Evolutionary conservation across 2,888 invertebrate genomes (phyloP), one percentile per base, ranked within the genome.

Genomic region (Apoda limacodes): DNA sequence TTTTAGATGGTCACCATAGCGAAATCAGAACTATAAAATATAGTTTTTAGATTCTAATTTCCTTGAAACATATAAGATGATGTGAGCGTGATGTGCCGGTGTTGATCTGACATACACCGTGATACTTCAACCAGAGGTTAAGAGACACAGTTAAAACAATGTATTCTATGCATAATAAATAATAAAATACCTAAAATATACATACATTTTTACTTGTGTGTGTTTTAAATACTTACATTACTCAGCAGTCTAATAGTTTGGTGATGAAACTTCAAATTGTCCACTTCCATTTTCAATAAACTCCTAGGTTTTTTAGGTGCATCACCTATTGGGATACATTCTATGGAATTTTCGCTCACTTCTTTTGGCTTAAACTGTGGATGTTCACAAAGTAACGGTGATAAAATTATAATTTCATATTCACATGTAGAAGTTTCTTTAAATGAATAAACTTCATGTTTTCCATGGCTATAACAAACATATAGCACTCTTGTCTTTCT

Each of bases 361-460:
- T 91, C 90, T 53, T 88, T 87, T 0, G 91, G 88, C 50, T 88
- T 89, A 55, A 92, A 99, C 37, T 88, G 87, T 0, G 97, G 96
- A 80, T 98, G 97, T 19, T 83, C 81, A 56, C 99, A 99, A 1
- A 99, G 80, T 6, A 89, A 68, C 0, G 93, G 89, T 0, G 97
- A 93, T 12, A 97, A 78, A 9, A 98, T 90, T 9, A 98, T 87
- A 5, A 85, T 89, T 69, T 98, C 97, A 60, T 98, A 98, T 63
- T 95, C 92, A 58, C 98, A 98, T 0, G 93, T 95, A 0, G 94
- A 90, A 0, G 89, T 92, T 67, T 98, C 98, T 56, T 96, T 96
- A 38, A 98, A 84, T 0, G 93, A 93, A 59, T 92, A 94, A 2
- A 98, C 88, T 58, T 97, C 96, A 48, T 95, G 93, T 51, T 93